These are phyloP conservation scores for Brachionus calyciflorus DNA, from an alignment of 1,140 invertebrate species.

Conservation along the genomic window DNA sequence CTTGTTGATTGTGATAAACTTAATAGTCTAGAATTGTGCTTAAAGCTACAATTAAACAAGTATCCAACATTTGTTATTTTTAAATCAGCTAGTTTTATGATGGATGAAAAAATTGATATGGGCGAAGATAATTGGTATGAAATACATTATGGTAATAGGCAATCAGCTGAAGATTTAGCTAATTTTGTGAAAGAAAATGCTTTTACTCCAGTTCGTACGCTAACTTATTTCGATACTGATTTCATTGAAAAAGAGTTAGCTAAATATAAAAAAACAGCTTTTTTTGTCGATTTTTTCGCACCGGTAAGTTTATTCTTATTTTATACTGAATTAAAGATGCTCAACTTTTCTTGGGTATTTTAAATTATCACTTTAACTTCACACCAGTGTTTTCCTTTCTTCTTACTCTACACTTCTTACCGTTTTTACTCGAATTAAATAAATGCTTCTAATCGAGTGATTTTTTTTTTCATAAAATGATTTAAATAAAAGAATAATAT, in stretches of 20 bases:
- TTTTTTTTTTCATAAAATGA: background rate
- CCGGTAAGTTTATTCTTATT: constrained; percentile 56
- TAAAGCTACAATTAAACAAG: constrained; percentile 62
- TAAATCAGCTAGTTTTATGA: constrained; percentile 65
- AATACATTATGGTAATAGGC: constrained; percentile 56
- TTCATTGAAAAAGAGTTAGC: constrained; percentile 59
- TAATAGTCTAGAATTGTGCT: constrained; percentile 61
- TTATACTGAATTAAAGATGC: too few relatives aligned
- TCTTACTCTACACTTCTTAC: background rate
- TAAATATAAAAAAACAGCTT: constrained; percentile 60
- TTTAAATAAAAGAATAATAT: background rate
- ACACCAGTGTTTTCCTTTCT: too few relatives aligned
- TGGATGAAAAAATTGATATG: constrained; percentile 71
- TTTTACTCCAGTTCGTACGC: constrained; percentile 66
- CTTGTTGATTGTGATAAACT: constrained; percentile 66
- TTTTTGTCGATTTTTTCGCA: constrained; percentile 77
- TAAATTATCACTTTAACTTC: too few relatives aligned
- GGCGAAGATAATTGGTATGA: constrained; percentile 39
- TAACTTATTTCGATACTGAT: constrained; percentile 65
- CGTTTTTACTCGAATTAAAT: background rate
- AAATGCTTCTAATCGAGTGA: background rate
- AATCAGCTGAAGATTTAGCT: constrained; percentile 67
- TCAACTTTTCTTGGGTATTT: too few relatives aligned
- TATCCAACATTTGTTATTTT: constrained; percentile 72
- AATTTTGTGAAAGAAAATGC: constrained; percentile 69